Base-by-base conservation (phyloP, 1,140 invertebrate genomes). In the Drosophila albomicans region DNA sequence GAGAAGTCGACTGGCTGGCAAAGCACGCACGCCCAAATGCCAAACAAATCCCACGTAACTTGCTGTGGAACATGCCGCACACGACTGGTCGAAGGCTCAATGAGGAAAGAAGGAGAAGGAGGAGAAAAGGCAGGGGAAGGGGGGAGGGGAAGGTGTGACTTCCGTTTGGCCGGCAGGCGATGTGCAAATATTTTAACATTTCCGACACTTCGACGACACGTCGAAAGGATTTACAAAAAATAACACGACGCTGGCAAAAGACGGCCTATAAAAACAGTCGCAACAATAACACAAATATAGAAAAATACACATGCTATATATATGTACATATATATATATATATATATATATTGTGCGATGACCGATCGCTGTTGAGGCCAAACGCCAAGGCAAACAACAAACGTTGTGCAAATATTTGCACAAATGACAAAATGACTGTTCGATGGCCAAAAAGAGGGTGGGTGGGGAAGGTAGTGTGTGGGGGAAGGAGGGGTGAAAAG, bases 161-260 rank as follows among this genome's bases (percentile, higher is more conserved):
- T 72, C 62, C 63, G 56, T 61, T 73, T 68, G 38, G 28, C 63
- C 59, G 68, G 64, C 51, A 78, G 75, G 77, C 66, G 71, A 68
- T 76, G 78, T 76, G 81, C 85, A 89, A 89, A 89, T 89, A 89
- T 89, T 89, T 89, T 74, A 76, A 81, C 85, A 77, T 57, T 65
- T 89, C 66, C 71, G 71, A 75, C 75, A 81, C 79, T 81, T 72
- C 49, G 78, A 81, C 66, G 81, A 89, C 85, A 89, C 85, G 85
- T 88, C 63, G 85, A 89, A 88, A 73, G 85, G 85, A 88, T 88
- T 88, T 88, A 62, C 85, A 67, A 74, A 70, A 76, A 64, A 74
- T 43, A 61, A 79, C 48, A 79, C 43, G 32, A 48, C 54, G 13
- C 30, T 48, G 49, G 25, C 35, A 71, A 61, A 63, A 63, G 52